A percentile compares a stretch with the other conserved stretches of the same genome.
These are phyloP conservation scores for Incurvaria masculella DNA, from an alignment of 2,888 invertebrate species.

Conservation along the genomic window DNA sequence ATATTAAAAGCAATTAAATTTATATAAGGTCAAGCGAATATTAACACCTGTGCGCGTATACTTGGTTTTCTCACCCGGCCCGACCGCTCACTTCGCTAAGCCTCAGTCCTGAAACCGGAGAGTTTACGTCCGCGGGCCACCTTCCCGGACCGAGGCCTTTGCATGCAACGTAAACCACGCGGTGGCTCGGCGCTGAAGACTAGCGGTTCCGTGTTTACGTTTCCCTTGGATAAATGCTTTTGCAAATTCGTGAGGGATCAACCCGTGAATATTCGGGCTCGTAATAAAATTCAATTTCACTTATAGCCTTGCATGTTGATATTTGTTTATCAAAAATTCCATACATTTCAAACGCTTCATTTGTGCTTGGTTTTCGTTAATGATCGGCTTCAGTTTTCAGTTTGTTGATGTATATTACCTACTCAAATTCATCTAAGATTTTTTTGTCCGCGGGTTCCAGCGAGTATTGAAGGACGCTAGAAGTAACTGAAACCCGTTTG, in stretches of 20 bases:
- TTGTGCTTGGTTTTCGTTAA: too few species aligned
- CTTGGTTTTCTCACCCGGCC: background rate
- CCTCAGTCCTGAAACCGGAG: background rate
- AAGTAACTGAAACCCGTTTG: too few species aligned
- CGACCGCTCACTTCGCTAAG: background rate
- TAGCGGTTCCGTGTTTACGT: background rate
- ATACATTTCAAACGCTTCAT: too few species aligned
- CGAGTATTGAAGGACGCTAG: too few species aligned
- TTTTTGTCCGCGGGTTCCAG: too few species aligned
- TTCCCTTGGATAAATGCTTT: background rate
- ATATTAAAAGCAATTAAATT: background rate
- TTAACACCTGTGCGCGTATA: background rate
- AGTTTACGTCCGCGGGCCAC: background rate
- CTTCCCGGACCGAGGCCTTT: background rate
- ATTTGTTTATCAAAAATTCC: too few species aligned
- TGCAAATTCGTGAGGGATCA: background rate
- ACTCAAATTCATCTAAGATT: too few species aligned
- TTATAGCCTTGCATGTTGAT: too few species aligned
- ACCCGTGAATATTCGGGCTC: background rate
- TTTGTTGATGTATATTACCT: too few species aligned
- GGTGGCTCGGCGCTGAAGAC: background rate
- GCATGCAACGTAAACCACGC: background rate
- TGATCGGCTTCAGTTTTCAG: too few species aligned
- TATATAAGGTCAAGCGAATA: background rate
- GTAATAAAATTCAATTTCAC: background rate